These are phyloP conservation scores for Meiosimyza platycephala DNA, from an alignment of 2,888 invertebrate species.

Conservation along the genomic window DNA sequence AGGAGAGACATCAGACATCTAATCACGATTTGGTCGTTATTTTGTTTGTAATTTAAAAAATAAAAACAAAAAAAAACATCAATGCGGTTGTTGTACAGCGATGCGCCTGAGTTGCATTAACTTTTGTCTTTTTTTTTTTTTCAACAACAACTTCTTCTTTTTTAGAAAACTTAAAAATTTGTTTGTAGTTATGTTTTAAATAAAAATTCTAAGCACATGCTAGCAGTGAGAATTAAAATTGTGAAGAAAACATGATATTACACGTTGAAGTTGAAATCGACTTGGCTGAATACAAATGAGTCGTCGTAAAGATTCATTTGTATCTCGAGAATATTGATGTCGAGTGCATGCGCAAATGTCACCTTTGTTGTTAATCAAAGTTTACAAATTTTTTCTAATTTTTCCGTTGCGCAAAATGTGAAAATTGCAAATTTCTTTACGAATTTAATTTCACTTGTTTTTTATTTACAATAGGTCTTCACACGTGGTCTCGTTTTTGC, in stretches of 20 bases:
- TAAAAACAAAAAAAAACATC: background rate
- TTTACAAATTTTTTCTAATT: background rate
- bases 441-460: too few species aligned
- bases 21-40: conserved; percentile 12
- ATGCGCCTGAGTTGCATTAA: too few species aligned
- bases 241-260: conserved; percentile 5
- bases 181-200: background rate
- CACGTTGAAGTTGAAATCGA: background rate
- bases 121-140: background rate
- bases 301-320: background rate
- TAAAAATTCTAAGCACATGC: conserved; percentile 10
- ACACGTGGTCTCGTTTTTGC: too few species aligned
- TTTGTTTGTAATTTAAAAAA: background rate
- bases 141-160: background rate
- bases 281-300: background rate
- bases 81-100: background rate
- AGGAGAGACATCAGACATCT: background rate
- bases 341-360: background rate
- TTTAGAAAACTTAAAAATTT: background rate
- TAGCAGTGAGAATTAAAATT: background rate
- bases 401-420: background rate
- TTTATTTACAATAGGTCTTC: too few species aligned
- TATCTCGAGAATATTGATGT: background rate
- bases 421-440: background rate
- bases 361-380: background rate